Evolutionary conservation across 2,797 vertebrate species (phyloP).

Genomic region (Ctenosaura bakeri): DNA sequence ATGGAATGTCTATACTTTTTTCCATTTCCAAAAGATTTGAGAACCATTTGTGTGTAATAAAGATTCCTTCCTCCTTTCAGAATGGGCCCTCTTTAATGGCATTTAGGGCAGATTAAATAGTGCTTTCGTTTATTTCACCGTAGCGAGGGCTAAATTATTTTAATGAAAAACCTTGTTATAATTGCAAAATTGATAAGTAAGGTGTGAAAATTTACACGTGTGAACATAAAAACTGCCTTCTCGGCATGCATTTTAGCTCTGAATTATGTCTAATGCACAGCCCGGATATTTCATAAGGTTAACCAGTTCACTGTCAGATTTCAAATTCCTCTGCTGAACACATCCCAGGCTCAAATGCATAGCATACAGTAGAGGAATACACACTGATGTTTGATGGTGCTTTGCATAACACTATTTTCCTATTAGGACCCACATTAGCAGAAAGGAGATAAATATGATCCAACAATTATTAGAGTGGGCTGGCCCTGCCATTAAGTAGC

Average conservation of each 20-base stretch:
- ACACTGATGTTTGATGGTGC: neutral
- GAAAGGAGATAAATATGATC: neutral
- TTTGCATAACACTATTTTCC: neutral
- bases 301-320: constrained; percentile 49
- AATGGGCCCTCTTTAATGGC: constrained; percentile 73
- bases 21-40: constrained; percentile 31
- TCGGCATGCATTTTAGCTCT: constrained; percentile 45
- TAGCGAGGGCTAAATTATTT: constrained; percentile 71
- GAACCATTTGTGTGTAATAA: constrained; percentile 68
- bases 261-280: constrained; percentile 67
- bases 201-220: constrained; percentile 75
- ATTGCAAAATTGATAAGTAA: constrained; percentile 76
- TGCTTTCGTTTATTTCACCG: constrained; percentile 62
- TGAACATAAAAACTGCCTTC: constrained; percentile 69
- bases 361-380: neutral
- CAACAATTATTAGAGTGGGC: too few species aligned
- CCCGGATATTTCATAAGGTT: constrained; percentile 66
- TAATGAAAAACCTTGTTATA: constrained; percentile 59
- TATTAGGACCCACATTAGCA: neutral
- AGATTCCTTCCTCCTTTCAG: constrained; percentile 36
- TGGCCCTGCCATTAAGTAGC: too few species aligned
- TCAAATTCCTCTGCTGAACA: constrained; percentile 7
- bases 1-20: constrained; percentile 33
- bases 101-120: constrained; percentile 68
- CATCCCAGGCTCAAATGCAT: constrained; percentile 43